A percentile compares a stretch with the other conserved stretches of the same genome.
Conservation (phyloP, 2,888 invertebrate genomes). For the Lithophane ornitopus region DNA sequence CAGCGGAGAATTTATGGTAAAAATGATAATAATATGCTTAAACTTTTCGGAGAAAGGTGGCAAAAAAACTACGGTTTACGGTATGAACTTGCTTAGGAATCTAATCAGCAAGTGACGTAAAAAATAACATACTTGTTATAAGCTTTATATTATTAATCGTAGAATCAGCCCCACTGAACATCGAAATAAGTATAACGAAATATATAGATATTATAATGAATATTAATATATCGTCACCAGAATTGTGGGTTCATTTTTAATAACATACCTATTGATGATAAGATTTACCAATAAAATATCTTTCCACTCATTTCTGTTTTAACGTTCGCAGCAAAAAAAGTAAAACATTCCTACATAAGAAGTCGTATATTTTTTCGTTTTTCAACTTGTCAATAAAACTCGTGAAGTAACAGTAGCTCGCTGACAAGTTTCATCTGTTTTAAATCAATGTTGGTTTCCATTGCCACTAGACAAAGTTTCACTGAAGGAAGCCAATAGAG, state of each 20-base stretch:
- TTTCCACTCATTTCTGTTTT: neutral
- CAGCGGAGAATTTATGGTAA: constrained; percentile 47
- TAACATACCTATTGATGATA: neutral
- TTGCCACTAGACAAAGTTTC: constrained; percentile 75
- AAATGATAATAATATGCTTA: constrained; percentile 48
- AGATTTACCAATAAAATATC: constrained; percentile 2
- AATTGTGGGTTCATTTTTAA: neutral
- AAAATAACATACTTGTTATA: neutral
- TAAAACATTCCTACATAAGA: neutral
- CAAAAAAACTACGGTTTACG: constrained; percentile 18
- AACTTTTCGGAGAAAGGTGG: constrained; percentile 17
- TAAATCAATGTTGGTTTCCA: constrained; percentile 81
- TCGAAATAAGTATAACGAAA: neutral
- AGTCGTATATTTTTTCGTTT: constrained; percentile 40
- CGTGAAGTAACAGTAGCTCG: constrained; percentile 61
- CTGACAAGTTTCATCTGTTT: constrained; percentile 70
- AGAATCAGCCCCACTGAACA: neutral
- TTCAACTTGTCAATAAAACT: constrained; percentile 57
- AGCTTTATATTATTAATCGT: neutral
- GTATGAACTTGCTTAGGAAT: neutral
- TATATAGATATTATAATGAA: too few relatives aligned
- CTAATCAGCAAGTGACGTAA: neutral
- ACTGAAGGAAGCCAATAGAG: constrained; percentile 78
- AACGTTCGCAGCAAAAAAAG: neutral
- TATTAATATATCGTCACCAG: too few relatives aligned